Percentiles rank a stretch among this genome's conserved stretches.
These are phyloP conservation scores for Tribolium madens DNA, from an alignment of 1,140 invertebrate species.

Conservation along the genomic window DNA sequence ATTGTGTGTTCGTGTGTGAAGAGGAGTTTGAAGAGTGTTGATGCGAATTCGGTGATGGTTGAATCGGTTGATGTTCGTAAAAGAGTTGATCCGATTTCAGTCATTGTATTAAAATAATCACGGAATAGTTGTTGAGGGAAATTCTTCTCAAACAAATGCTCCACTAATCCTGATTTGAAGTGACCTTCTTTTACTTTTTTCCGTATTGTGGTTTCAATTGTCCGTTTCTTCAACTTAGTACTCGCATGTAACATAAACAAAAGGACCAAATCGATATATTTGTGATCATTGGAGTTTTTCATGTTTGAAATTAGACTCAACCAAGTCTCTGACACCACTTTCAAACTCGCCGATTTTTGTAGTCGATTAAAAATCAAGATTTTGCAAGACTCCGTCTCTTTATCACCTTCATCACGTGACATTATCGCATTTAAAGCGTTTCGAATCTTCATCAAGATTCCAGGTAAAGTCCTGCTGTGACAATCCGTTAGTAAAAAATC, in stretches of 20 bases:
- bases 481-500: conserved; percentile 59
- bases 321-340: conserved; percentile 56
- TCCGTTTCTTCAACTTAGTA: conserved; percentile 63
- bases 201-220: conserved; percentile 65
- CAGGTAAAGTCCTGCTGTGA: conserved; percentile 47
- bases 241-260: conserved; percentile 65
- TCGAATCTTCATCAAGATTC: conserved; percentile 53
- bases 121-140: conserved; percentile 63
- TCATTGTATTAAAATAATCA: conserved; percentile 63
- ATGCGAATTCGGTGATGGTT: conserved; percentile 52
- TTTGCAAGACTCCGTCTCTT: conserved; percentile 55
- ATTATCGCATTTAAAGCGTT: conserved; percentile 58
- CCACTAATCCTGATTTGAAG: conserved; percentile 64
- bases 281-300: conserved; percentile 55
- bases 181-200: conserved; percentile 64
- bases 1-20: conserved; percentile 55
- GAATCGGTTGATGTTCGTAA: conserved; percentile 50
- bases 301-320: conserved; percentile 57
- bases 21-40: conserved; percentile 52
- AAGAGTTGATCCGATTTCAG: conserved; percentile 63
- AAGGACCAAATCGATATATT: conserved; percentile 66
- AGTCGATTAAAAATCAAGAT: conserved; percentile 57
- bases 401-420: conserved; percentile 26
- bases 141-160: conserved; percentile 63
- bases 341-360: conserved; percentile 50